Conservation (phyloP, 2,797 vertebrate genomes). For the Pseudomugil gertrudae region DNA sequence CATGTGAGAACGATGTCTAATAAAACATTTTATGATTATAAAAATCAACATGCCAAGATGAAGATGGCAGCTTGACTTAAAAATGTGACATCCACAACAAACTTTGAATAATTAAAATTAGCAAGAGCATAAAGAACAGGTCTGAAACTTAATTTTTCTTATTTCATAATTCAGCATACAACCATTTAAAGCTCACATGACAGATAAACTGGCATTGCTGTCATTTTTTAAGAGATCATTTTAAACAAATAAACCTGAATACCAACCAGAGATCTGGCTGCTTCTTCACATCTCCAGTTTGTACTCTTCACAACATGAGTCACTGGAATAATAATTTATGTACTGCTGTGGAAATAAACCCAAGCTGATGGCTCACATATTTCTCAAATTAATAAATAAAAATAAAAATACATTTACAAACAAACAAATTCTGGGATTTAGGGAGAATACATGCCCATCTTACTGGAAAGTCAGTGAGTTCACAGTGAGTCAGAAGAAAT, state of each 20-base stretch:
- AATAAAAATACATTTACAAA: background rate
- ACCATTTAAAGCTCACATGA: background rate
- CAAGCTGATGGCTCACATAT: background rate
- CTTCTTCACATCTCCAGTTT: background rate
- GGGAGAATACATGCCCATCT: background rate
- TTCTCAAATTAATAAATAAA: background rate
- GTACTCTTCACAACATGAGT: background rate
- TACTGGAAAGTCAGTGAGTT: background rate
- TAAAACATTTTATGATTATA: constrained; percentile 42
- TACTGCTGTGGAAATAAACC: background rate
- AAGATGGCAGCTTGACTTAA: background rate
- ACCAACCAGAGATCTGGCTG: background rate
- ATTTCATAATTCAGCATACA: no score
- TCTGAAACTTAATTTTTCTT: no score
- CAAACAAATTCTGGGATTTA: background rate
- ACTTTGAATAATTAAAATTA: background rate
- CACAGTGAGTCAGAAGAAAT: background rate
- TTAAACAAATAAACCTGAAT: background rate
- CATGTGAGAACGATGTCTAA: constrained; percentile 19
- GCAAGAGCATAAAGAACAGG: background rate
- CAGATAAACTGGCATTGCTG: background rate
- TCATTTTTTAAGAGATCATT: background rate
- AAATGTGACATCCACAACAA: background rate
- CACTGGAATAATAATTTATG: background rate
- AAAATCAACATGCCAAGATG: constrained; percentile 36